Base-by-base conservation (phyloP, 1,140 invertebrate genomes). In the Nylanderia fulva region DNA sequence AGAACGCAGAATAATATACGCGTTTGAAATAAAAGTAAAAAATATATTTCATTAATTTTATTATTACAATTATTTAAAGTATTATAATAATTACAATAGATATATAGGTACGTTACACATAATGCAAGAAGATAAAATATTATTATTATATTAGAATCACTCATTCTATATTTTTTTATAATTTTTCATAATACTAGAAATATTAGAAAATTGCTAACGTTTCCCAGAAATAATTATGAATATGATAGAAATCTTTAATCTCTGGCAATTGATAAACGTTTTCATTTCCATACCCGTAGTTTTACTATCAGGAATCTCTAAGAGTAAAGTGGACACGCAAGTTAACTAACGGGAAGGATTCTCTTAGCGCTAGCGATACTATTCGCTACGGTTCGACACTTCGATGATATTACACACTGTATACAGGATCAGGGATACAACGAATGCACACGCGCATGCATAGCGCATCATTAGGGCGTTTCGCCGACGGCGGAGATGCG, bases 391-490 rank as follows among this genome's bases (percentile, higher is more conserved):
- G 77, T 24, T 56, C 77, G 64, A 80, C 64, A 80, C 52, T 80
- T 80, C 24, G 52, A 42, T 27, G 24, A 71, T 82, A 71, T 82
- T 79, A 68, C 48, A 36, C 66, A 42, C 36, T 54, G 36, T 29
- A 52, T 29, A 66, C 36, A 29, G 52, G 48, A 80, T 71, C 76
- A 39, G 29, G n/a, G 58, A 29, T 27, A 45, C 54, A 45, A 48
- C 33, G 84, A 64, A 27, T 9, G 36, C 48, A 58, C 56, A 52
- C 66, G 68, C 68, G 60, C 39, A 48, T 45, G 24, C 24, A 58
- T 21, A 88, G 85, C 79, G 77, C 85, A 56, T 75, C 79, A 88
- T 88, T 88, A 87, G 79, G 71, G 64, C 58, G 48, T 56, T 74
- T 76, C 27, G 85, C 85, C 64, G 52, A 18, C 77, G 72, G 63